A percentile compares a stretch with the other conserved stretches of the same genome.
Evolutionary conservation across 2,113 vertebrate genomes (phyloP).

Genomic region (Myrmecobius fasciatus): DNA sequence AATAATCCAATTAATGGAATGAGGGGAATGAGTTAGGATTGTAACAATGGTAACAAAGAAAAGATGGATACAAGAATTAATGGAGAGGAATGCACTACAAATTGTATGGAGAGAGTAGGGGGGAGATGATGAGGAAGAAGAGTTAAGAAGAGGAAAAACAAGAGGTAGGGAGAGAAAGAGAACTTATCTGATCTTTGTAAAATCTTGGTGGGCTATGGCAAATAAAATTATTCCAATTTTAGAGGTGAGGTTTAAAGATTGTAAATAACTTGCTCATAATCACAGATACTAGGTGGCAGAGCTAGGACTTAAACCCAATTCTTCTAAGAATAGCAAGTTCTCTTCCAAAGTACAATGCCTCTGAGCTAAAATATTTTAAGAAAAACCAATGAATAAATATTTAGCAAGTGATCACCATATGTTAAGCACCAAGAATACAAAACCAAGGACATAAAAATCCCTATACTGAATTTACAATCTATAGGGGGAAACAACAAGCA

Average conservation of each 20-base stretch:
- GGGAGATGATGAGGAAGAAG: neutral
- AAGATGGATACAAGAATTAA: neutral
- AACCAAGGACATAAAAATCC: neutral
- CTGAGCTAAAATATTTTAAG: neutral
- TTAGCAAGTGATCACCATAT: neutral
- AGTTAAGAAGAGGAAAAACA: constrained; percentile 31
- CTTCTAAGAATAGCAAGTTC: too few species aligned
- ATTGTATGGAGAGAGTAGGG: neutral
- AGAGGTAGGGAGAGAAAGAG: constrained; percentile 37
- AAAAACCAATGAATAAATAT: neutral
- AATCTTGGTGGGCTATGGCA: neutral
- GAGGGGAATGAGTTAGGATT: neutral
- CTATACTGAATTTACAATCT: neutral
- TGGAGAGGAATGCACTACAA: neutral
- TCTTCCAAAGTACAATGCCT: too few species aligned
- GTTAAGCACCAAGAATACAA: neutral
- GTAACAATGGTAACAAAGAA: neutral
- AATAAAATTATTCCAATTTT: neutral
- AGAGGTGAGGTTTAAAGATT: neutral
- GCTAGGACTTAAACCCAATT: neutral
- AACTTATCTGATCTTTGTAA: constrained; percentile 39
- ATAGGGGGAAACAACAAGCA: neutral
- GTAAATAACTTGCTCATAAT: neutral
- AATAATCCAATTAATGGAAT: neutral
- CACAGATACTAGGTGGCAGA: neutral